Base-by-base conservation (phyloP, 2,888 invertebrate genomes). In the Oscheius sp. region DNA sequence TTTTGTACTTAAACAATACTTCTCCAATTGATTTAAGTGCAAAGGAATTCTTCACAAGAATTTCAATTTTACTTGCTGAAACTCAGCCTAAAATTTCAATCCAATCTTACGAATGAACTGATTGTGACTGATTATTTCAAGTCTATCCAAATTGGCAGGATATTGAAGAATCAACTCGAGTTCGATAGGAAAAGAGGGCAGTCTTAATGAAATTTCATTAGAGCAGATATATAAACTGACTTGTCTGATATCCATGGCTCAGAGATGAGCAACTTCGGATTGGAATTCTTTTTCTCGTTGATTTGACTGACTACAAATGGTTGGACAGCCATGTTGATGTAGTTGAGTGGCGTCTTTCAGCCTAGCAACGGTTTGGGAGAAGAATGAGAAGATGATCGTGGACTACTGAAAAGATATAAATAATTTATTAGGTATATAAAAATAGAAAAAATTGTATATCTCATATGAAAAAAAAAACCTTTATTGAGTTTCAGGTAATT, bases 101-200 rank as follows among this genome's bases (percentile, higher is more conserved):
- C 17, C 14, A 14, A 20, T 61, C 74, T 57, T 28, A 78, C 76
- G 75, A 30, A 77, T 74, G 51, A 69, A 77, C 9, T 50, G 68
- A 50, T 77, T 79, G 56, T 79, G 77, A n/a, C 70, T 73, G 12
- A 76, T 72, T 2, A 79, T 68, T 70, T 77, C 72, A 32, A 77
- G 70, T 38, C 74, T 75, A 33, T 79, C 77, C 1, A 79, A 38
- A 49, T 79, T 72, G 33, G 70, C 67, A 14, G 72, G 61, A 32
- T 70, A 70, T 9, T 70, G 63, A 0, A 75, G 67, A 2, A 30
- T 66, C 1, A 79, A 49, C 30, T 72, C 70, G 14, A 79, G 30
- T 44, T 74, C 74, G 1, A 73, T 54, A 9, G 79, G 79, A 22
- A 64, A 75, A 0, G 50, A 30, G 9, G 51, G 54, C n/a, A n/a